Evolutionary conservation across 2,888 invertebrate genomes (phyloP), one percentile per base, ranked within the genome.

Genomic region (Temnothorax rugatulus): DNA sequence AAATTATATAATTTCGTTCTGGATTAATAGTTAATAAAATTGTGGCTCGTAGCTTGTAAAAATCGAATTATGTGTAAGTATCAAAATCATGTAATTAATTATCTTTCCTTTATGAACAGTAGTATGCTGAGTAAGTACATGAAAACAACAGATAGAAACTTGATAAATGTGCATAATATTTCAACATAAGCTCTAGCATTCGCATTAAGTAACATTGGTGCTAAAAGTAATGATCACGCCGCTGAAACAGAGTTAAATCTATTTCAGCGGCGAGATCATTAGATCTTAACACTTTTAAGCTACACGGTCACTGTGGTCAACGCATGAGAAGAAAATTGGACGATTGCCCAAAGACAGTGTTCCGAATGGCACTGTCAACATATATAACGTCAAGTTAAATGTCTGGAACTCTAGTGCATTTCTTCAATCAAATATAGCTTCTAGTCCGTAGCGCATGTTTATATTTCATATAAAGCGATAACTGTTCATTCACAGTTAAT

Each of bases 221-320:
- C 7, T 50, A 50, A 66, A 76, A 64, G 15, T 29, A 47, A 21
- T 15, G 71, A 38, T 59, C 25, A 57, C 15, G 57, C 2, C 25
- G 25, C 25, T 57, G 11, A 57, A 57, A 57, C 50, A 47, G 0
- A 47, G 25, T n/a, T 68, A 81, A 82, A 87, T 81, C 83, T 79
- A 50, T 85, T 85, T 71, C 63, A 82, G 68, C 50, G 50, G 54
- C 52, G 82, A 68, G 75, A 84, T 61, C 82, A 88, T 89, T 89
- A 88, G 87, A 68, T 85, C 79, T 89, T 88, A 87, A 87, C 84
- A 89, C 87, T 87, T 89, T 85, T 84, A 82, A 89, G 83, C 86
- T 83, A 79, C 84, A 88, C 84, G 86, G 84, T 88, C 87, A 83
- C 57, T 44, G 52, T 38, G n/a, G 84, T 64, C 64, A 66, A 64